phyloP scores from a whole-genome alignment of 2,797 vertebrate genomes.

The Coregonus suidteri region DNA sequence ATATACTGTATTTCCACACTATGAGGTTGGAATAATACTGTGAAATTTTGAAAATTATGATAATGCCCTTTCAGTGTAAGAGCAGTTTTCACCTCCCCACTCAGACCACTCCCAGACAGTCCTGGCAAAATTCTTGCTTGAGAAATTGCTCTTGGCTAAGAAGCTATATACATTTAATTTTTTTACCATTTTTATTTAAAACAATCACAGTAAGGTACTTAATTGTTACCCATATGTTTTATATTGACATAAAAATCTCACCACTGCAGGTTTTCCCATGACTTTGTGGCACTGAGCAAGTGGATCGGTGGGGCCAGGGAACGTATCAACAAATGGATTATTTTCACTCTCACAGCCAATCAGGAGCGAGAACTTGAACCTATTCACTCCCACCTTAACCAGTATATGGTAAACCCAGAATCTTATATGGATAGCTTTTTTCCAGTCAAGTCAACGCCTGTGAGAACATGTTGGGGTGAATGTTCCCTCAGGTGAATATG shows the following conservation, averaged over 20 bases:
- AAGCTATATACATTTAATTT: too few relatives aligned
- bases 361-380: conserved; percentile 71
- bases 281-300: conserved; percentile 70
- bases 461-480: background rate
- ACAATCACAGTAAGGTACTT: too few relatives aligned
- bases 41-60: too few relatives aligned
- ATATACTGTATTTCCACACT: too few relatives aligned
- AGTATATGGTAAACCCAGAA: conserved; percentile 80
- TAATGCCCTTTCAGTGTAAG: too few relatives aligned
- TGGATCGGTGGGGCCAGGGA: conserved; percentile 83
- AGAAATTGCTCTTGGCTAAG: too few relatives aligned
- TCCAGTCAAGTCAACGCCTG: background rate
- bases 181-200: too few relatives aligned
- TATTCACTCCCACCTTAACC: conserved; percentile 67
- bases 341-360: conserved; percentile 65
- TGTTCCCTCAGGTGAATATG: background rate
- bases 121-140: too few relatives aligned
- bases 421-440: background rate
- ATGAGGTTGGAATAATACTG: too few relatives aligned
- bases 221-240: too few relatives aligned
- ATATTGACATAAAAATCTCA: background rate
- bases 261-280: conserved; percentile 76
- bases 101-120: too few relatives aligned
- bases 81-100: too few relatives aligned
- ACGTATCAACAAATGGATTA: conserved; percentile 75